Percentiles rank a stretch among this genome's conserved stretches.
Evolutionary conservation across 2,888 invertebrate genomes (phyloP).

Genomic region (Netelia virgata): DNA sequence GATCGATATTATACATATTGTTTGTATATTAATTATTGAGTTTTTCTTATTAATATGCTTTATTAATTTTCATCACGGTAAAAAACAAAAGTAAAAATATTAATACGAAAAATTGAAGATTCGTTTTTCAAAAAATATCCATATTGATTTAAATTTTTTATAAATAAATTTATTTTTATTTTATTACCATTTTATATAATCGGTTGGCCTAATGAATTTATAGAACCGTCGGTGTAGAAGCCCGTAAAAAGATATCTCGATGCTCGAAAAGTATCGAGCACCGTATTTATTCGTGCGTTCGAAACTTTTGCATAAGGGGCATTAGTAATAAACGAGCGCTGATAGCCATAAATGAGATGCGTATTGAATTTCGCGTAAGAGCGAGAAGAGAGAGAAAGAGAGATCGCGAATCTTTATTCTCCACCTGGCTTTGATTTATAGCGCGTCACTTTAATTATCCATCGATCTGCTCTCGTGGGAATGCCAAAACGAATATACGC

Average conservation of each 20-base stretch:
- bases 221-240: neutral
- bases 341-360: conserved; percentile 60
- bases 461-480: conserved; percentile 65
- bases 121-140: too few relatives aligned
- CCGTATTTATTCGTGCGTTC: conserved; percentile 43
- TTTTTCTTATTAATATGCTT: too few relatives aligned
- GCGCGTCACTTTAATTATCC: conserved; percentile 63
- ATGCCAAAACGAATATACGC: conserved; percentile 30
- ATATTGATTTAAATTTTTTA: too few relatives aligned
- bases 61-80: too few relatives aligned
- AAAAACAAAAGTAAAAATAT: too few relatives aligned
- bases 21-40: too few relatives aligned
- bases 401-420: conserved; percentile 44
- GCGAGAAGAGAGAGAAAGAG: conserved; percentile 9
- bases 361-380: conserved; percentile 38
- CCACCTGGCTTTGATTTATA: conserved; percentile 61
- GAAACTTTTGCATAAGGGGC: conserved; percentile 37
- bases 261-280: conserved; percentile 25
- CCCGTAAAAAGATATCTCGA: conserved; percentile 40
- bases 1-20: too few relatives aligned
- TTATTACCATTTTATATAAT: too few relatives aligned
- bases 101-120: too few relatives aligned
- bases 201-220: neutral
- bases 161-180: too few relatives aligned
- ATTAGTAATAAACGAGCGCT: conserved; percentile 53